Evolutionary conservation across 2,888 invertebrate genomes (phyloP).

Genomic region (Galeruca laticollis): DNA sequence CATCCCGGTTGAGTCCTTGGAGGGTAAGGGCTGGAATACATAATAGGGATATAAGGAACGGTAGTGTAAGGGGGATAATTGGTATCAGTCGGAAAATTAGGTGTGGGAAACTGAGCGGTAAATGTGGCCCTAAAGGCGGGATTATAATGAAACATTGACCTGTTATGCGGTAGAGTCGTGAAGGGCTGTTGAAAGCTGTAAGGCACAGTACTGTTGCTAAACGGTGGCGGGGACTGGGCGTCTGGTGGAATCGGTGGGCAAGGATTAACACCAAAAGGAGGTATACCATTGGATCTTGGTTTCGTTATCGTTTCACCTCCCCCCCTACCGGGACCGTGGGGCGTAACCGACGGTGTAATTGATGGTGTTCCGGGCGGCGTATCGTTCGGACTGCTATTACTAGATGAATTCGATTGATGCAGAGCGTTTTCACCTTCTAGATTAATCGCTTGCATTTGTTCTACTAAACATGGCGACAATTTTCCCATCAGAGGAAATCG

Average conservation of each 20-base stretch:
- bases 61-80: constrained; percentile 57
- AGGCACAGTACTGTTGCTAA: constrained; percentile 67
- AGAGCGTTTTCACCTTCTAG: constrained; percentile 68
- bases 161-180: constrained; percentile 49
- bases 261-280: constrained; percentile 56
- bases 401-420: constrained; percentile 69
- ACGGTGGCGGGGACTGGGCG: constrained; percentile 63
- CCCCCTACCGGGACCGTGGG: constrained; percentile 49
- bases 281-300: constrained; percentile 57
- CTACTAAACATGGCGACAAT: constrained; percentile 63
- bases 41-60: constrained; percentile 58
- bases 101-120: constrained; percentile 61
- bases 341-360: constrained; percentile 43
- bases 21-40: constrained; percentile 65
- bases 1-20: constrained; percentile 77
- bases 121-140: constrained; percentile 61
- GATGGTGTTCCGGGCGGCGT: constrained; percentile 69
- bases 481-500: constrained; percentile 50
- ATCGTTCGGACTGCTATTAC: constrained; percentile 72
- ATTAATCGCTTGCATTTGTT: constrained; percentile 68
- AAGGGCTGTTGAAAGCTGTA: constrained; percentile 68
- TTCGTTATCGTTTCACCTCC: constrained; percentile 33
- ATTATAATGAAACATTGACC: constrained; percentile 58
- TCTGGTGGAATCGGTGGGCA: constrained; percentile 58
- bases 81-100: constrained; percentile 52